Base-by-base conservation (phyloP, 2,113 vertebrate species). In the Cairina moschata region DNA sequence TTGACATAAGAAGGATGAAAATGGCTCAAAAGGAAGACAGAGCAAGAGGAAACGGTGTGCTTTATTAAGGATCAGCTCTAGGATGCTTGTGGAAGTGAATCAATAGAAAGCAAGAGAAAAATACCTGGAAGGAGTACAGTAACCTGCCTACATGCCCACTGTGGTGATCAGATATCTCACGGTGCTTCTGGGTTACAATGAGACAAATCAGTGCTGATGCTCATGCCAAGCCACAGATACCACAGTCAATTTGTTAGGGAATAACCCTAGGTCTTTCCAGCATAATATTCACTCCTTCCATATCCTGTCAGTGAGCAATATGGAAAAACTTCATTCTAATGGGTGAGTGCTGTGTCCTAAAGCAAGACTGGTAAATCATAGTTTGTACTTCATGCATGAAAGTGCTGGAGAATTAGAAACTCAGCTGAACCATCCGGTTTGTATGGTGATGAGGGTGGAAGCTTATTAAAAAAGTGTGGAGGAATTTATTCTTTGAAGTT, bases 221-320 rank as follows among this genome's bases (percentile, higher is more conserved):
- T 90, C 34, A 31, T 81, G 95, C 90, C 90, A 96, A 95, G 74
- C 96, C 95, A 96, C 90, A 94, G 90, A 89, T 76, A 91, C 91
- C 84, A 94, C 93, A 80, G 74, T 91, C 80, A 84, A 94, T 88
- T 96, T 96, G 65, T 95, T 96, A 97, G 34, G 73, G 97, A 97
- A 94, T 93, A 97, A 96, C 85, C 83, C 91, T 91, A 62, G 88
- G 86, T 68, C 79, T 95, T 96, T 85, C 67, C 87, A 90, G 54
- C 36, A 96, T 96, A 97, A 86, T 76, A 95, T 58, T 96, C 80
- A 85, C 83, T 96, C 77, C 88, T 93, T 94, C 93, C 67, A 95
- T 75, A 69, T 93, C 71, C 90, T 95, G 93, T 92, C 95, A 96
- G 60, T 95, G 94, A 95, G 74, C 63, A 97, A 85, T 82, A 74